A percentile compares a stretch with the other conserved stretches of the same genome.
Conservation (phyloP, 2,888 invertebrate species). For the Polyploca ridens region DNA sequence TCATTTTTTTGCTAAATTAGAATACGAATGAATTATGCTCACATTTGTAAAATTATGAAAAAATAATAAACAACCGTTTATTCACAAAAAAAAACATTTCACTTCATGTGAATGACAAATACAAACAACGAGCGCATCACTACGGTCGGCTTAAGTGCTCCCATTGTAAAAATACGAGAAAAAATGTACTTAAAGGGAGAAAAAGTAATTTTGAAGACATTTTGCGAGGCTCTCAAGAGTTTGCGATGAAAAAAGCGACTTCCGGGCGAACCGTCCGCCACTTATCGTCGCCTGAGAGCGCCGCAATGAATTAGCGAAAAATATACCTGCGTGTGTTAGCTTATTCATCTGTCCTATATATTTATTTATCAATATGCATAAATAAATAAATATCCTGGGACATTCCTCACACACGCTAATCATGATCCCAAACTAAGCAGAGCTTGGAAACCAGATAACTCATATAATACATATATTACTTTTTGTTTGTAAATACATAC, state of each 20-base stretch:
- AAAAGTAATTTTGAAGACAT: slow-evolving; percentile 78
- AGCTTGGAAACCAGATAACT: too few species aligned
- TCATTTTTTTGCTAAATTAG: too few species aligned
- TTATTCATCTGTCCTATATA: too few species aligned
- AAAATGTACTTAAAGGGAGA: slow-evolving; percentile 66
- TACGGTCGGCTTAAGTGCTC: slow-evolving; percentile 51
- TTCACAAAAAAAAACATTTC: neutral
- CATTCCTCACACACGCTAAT: too few species aligned
- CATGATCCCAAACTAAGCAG: too few species aligned
- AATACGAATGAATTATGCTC: too few species aligned
- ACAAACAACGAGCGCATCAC: neutral
- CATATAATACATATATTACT: too few species aligned
- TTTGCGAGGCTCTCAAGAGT: slow-evolving; percentile 77
- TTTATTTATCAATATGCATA: too few species aligned
- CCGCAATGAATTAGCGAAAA: slow-evolving; percentile 59
- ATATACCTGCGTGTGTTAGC: neutral
- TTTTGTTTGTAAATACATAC: too few species aligned
- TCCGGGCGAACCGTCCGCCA: slow-evolving; percentile 69
- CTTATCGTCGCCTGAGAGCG: slow-evolving; percentile 64
- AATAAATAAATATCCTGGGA: too few species aligned
- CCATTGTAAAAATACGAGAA: slow-evolving; percentile 59
- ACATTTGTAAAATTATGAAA: too few species aligned
- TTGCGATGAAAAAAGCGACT: slow-evolving; percentile 68
- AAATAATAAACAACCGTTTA: neutral
- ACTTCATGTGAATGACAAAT: slow-evolving; percentile 1